Conservation (phyloP, 2,113 vertebrate genomes). For the Trachemys scripta region DNA sequence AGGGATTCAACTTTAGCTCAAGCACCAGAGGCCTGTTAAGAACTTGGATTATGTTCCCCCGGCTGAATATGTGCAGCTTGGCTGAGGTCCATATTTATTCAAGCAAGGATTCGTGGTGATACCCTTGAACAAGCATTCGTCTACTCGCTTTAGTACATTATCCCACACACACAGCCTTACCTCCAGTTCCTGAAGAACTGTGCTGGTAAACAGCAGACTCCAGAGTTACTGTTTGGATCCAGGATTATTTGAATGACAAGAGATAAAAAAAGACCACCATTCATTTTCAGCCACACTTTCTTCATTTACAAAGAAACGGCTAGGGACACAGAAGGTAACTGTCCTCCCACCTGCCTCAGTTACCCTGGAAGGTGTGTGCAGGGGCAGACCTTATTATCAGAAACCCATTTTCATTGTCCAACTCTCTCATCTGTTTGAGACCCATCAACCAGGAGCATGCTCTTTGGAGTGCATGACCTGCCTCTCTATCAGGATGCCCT, state of each 20-base stretch:
- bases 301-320: background rate
- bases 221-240: background rate
- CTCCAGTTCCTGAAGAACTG: too few relatives aligned
- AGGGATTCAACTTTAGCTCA: background rate
- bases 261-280: background rate
- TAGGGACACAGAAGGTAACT: background rate
- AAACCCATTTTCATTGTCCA: background rate
- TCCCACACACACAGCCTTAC: too few relatives aligned
- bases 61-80: background rate
- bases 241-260: background rate
- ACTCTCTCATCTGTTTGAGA: background rate
- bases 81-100: background rate
- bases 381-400: background rate
- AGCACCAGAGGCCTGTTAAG: background rate
- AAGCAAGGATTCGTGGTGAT: background rate
- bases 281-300: background rate
- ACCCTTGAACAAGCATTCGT: background rate
- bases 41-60: background rate
- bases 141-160: background rate
- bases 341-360: rapidly evolving
- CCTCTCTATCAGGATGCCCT: background rate
- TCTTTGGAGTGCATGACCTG: background rate
- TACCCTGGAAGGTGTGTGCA: rapidly evolving
- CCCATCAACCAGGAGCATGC: background rate
- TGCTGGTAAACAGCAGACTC: background rate